Evolutionary conservation across 1,140 invertebrate species (phyloP), one percentile per base, ranked within the genome.

Genomic region (Paramacrobiotus metropolitanus): DNA sequence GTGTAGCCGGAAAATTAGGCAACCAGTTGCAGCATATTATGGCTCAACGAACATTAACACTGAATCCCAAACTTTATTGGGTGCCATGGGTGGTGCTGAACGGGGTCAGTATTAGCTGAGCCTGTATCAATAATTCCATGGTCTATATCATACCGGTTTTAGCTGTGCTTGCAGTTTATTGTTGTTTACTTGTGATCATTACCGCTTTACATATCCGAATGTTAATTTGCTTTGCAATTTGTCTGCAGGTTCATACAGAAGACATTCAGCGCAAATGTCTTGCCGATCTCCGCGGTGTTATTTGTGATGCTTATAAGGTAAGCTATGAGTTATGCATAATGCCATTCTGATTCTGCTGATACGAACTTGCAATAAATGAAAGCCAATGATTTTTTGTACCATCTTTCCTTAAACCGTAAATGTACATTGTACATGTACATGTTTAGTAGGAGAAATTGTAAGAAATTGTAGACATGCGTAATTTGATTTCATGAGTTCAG

Each of bases 181-280:
- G n/a, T n/a, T n/a, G n/a, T n/a, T n/a, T n/a, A n/a, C n/a, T n/a
- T n/a, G n/a, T n/a, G n/a, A n/a, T n/a, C n/a, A n/a, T n/a, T n/a
- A n/a, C n/a, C n/a, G n/a, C n/a, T n/a, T n/a, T n/a, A n/a, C n/a
- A n/a, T n/a, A n/a, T n/a, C n/a, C n/a, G n/a, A n/a, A n/a, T n/a
- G n/a, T n/a, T n/a, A n/a, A n/a, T n/a, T n/a, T n/a, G n/a, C n/a
- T n/a, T n/a, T n/a, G n/a, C n/a, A n/a, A n/a, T n/a, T n/a, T n/a
- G n/a, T n/a, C n/a, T n/a, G n/a, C n/a, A n/a, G n/a, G 48, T 55
- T 24, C 48, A 55, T 55, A 55, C 48, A 24, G 15, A 55, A 55
- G 48, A 55, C 15, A 55, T 55, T 24, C 48, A 55, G 48, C 15
- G 28, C 4, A 15, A 55, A 24, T 15, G 15, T 24, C 15, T 4